phyloP scores from a whole-genome alignment of 2,113 vertebrate genomes.

The Erythrocebus patas region DNA sequence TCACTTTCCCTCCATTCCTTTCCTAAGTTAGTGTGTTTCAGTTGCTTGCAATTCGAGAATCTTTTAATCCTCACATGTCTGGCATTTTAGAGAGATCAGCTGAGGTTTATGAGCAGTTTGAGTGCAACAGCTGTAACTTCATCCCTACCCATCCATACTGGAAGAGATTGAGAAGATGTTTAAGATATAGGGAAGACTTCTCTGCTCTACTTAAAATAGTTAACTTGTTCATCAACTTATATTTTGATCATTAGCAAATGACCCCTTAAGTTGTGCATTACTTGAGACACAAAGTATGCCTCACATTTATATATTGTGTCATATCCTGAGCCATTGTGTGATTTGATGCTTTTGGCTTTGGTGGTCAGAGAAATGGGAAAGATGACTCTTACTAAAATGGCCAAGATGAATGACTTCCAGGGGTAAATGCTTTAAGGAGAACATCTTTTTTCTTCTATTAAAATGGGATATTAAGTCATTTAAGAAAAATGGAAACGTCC shows the following conservation, averaged over 20 bases:
- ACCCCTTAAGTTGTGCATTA: not conserved
- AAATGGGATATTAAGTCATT: not conserved
- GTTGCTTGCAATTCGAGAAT: not conserved
- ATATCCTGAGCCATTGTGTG: not conserved
- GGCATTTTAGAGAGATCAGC: not conserved
- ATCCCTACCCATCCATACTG: not conserved
- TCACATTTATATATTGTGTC: not conserved
- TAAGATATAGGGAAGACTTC: not conserved
- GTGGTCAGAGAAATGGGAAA: not conserved
- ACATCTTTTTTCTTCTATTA: not conserved
- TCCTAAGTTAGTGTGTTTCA: not conserved
- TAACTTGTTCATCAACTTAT: not conserved
- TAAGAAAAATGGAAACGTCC: not conserved
- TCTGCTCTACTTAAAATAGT: not conserved
- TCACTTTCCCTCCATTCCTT: not conserved
- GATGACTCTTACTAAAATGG: not conserved
- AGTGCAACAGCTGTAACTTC: not conserved
- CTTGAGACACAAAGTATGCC: not conserved
- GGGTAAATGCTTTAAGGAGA: not conserved
- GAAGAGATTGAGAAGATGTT: not conserved
- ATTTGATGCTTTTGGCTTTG: not conserved
- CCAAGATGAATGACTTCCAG: conserved; percentile 14
- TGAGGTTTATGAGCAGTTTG: not conserved
- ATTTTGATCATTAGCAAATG: not conserved
- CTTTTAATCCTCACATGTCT: not conserved